A percentile compares a stretch with the other conserved stretches of the same genome.
phyloP scores from a whole-genome alignment of 2,888 invertebrate genomes.

The Ischnura elegans region DNA sequence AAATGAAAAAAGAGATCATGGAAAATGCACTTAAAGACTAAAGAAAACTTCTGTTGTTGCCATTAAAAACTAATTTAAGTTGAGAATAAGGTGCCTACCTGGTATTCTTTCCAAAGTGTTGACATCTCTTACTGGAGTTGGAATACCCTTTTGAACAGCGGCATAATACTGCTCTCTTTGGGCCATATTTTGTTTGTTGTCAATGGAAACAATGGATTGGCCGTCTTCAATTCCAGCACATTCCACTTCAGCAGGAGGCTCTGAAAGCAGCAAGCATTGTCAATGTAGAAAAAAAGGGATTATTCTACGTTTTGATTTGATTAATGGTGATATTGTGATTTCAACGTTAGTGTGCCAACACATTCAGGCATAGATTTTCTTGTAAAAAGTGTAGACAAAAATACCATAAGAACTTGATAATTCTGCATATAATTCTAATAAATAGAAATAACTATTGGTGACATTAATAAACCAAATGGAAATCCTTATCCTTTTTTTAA shows the following conservation, averaged over 20 bases:
- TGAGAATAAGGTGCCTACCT: conserved; percentile 70
- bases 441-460: too few relatives aligned
- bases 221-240: conserved; percentile 67
- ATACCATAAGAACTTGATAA: too few relatives aligned
- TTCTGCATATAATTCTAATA: too few relatives aligned
- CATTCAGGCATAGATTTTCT: too few relatives aligned
- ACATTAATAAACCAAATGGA: too few relatives aligned
- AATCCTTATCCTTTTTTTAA: too few relatives aligned
- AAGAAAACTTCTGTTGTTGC: not conserved
- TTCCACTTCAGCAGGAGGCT: conserved; percentile 57
- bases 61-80: not conserved
- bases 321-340: too few relatives aligned
- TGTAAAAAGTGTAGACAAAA: too few relatives aligned
- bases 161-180: conserved; percentile 75
- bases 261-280: not conserved
- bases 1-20: not conserved
- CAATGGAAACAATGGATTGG: conserved; percentile 73
- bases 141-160: conserved; percentile 73
- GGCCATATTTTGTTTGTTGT: conserved; percentile 74
- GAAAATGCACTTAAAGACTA: not conserved
- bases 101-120: conserved; percentile 73
- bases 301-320: too few relatives aligned
- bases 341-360: too few relatives aligned
- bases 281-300: not conserved
- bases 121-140: conserved; percentile 72